A percentile compares a stretch with the other conserved stretches of the same genome.
phyloP scores from a whole-genome alignment of 2,797 vertebrate species.

The Hydrolagus colliei region DNA sequence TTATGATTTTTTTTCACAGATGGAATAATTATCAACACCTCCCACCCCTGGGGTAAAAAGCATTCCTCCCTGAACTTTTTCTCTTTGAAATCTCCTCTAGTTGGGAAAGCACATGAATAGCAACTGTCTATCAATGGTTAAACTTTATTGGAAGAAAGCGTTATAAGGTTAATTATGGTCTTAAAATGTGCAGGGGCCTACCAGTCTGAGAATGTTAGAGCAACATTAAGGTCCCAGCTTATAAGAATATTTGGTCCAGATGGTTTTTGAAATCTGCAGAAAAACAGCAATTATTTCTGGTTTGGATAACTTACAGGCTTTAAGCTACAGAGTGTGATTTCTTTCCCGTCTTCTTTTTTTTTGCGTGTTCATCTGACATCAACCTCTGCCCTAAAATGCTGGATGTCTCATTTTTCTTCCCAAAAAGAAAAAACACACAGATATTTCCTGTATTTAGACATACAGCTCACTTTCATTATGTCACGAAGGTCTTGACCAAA shows the following conservation, averaged over 20 bases:
- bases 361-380: neutral
- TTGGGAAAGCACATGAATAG: too few species aligned
- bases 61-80: too few species aligned
- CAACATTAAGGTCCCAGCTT: neutral
- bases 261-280: conserved; percentile 1
- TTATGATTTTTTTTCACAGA: too few species aligned
- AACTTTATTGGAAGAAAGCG: neutral
- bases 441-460: neutral
- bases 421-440: neutral
- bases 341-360: neutral
- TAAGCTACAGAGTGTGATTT: conserved; percentile 2
- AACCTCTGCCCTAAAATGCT: conserved; percentile 13
- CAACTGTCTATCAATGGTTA: neutral
- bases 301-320: conserved; percentile 18
- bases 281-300: conserved; percentile 17
- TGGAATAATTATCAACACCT: too few species aligned
- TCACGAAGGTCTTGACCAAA: neutral
- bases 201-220: neutral
- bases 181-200: neutral
- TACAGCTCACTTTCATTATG: conserved; percentile 12
- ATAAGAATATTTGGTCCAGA: conserved; percentile 11
- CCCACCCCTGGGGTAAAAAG: too few species aligned
- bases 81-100: too few species aligned
- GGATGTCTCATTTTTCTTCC: conserved; percentile 12
- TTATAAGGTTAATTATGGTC: neutral